Evolutionary conservation across 2,888 invertebrate genomes (phyloP).

Genomic region (Himalopsyche anomala): DNA sequence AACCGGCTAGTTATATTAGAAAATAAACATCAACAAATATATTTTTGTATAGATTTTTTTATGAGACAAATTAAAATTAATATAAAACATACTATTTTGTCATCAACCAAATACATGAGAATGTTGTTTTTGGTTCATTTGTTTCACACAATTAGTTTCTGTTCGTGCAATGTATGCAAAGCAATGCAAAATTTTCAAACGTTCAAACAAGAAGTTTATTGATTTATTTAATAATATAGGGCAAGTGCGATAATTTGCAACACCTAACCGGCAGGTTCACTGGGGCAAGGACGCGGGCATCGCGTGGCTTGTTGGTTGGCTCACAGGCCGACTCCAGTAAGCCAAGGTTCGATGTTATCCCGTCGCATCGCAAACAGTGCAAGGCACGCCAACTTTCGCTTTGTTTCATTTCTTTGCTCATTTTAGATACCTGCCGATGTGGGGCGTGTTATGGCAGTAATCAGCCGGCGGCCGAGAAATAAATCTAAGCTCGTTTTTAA

Average conservation of each 20-base stretch:
- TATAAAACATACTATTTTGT: no score
- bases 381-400: conserved; percentile 8
- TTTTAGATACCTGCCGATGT: background rate
- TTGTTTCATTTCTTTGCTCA: background rate
- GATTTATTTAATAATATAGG: background rate
- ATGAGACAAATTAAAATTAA: no score
- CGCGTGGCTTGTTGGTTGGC: background rate
- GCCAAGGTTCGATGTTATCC: conserved; percentile 25
- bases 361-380: background rate
- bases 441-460: background rate
- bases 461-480: background rate
- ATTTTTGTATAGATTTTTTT: no score
- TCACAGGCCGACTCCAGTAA: background rate
- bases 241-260: conserved; percentile 19
- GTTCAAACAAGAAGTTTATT: background rate
- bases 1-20: no score
- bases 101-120: no score
- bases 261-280: conserved; percentile 6
- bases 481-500: background rate
- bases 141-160: no score
- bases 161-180: no score
- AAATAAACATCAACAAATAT: no score
- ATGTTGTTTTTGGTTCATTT: no score
- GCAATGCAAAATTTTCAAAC: background rate
- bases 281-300: conserved; percentile 1